Evolutionary conservation across 2,113 vertebrate species (phyloP), one percentile per base, ranked within the genome.

Genomic region (Carassius gibelio): DNA sequence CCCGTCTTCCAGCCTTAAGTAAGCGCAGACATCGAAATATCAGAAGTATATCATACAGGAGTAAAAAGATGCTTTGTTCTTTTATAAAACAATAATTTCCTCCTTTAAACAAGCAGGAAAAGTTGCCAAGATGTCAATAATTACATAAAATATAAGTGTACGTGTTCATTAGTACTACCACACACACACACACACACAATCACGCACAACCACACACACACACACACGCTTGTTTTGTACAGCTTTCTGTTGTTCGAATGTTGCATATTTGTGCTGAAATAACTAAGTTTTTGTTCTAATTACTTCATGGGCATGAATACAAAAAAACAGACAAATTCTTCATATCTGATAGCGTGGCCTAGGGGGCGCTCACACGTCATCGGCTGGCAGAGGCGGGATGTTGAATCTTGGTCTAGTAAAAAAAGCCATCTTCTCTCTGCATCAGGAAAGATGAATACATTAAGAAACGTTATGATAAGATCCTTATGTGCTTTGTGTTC

Each of bases 351-450:
- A 88, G 82, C 87, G 85, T 84, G 89, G 88, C 15, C 94, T 95
- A 87, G 92, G 87, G 90, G 89, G 91, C 89, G 86, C 92, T 99
- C 96, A 99, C 92, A 99, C 98, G 2, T 99, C 98, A 38, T 99
- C 98, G 38, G 97, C 98, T 80, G 98, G 97, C 91, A 99, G 93
- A 94, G 97, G 95, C 95, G 97, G 97, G 95, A 99, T 95, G 94
- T 97, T 97, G 91, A 98, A 96, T 94, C 97, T 97, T 95, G 98
- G 96, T 96, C 97, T 96, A 75, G 98, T 99, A 90, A 99, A 99
- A 93, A 99, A 99, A 85, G 98, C 97, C 93, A 99, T 99, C 96
- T 99, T 99, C 96, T 99, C 98, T 96, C 98, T 99, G 94, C 69
- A 26, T 62, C 23, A 45, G 11, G 4, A 81, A 75, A 87, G 17